A percentile compares a stretch with the other conserved stretches of the same genome.
These are phyloP conservation scores for Hyposoter dolosus DNA, from an alignment of 2,888 invertebrate species.

Conservation along the genomic window DNA sequence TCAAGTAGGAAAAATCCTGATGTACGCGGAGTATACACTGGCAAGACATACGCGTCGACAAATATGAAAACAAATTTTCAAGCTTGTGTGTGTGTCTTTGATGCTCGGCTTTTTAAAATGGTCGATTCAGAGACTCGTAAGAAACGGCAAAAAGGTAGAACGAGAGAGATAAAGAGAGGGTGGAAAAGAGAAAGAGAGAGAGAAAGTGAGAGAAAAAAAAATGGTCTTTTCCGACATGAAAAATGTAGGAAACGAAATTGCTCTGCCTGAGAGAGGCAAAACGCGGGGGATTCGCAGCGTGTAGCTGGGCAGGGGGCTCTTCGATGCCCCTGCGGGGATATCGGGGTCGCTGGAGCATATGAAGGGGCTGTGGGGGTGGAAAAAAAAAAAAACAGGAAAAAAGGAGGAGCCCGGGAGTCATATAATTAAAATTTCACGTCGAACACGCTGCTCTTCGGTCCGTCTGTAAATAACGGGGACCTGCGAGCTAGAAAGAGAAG, in stretches of 20 bases:
- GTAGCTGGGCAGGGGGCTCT: conserved; percentile 39
- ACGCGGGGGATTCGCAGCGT: conserved; percentile 18
- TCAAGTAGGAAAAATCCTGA: not conserved
- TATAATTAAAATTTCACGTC: conserved; percentile 64
- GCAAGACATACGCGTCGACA: not conserved
- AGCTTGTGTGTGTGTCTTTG: conserved; percentile 29
- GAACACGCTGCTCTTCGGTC: conserved; percentile 59
- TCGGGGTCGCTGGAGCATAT: conserved; percentile 39
- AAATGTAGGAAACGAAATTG: conserved; percentile 62
- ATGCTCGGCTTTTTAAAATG: conserved; percentile 50
- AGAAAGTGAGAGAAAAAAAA: conserved; percentile 30
- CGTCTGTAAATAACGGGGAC: conserved; percentile 59
- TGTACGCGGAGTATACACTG: not conserved
- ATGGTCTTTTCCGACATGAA: conserved; percentile 61
- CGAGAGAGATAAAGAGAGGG: conserved; percentile 39
- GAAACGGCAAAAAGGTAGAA: conserved; percentile 42
- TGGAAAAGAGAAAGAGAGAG: conserved; percentile 23
- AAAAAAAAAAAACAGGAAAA: conserved; percentile 32
- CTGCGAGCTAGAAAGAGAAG: conserved; percentile 18
- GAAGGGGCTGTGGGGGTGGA: conserved; percentile 23
- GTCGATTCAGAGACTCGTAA: conserved; percentile 48
- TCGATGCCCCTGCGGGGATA: conserved; percentile 64
- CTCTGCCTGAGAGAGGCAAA: conserved; percentile 48
- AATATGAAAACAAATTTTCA: conserved; percentile 25
- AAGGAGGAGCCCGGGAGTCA: conserved; percentile 53